phyloP scores from a whole-genome alignment of 2,888 invertebrate species.

The Drosophila subquinaria region DNA sequence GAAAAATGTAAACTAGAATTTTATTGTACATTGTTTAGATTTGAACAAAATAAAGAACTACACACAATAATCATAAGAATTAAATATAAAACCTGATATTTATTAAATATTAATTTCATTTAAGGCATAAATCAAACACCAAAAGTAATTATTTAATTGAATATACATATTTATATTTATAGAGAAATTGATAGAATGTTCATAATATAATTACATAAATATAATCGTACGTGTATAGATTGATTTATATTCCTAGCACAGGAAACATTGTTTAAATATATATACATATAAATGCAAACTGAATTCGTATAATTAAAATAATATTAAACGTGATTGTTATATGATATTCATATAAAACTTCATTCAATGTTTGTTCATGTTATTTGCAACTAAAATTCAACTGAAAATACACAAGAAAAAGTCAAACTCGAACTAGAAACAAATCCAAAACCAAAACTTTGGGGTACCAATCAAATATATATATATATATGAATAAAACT shows the following conservation, averaged over 20 bases:
- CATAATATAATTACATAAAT: slow-evolving; percentile 48
- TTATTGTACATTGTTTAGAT: slow-evolving; percentile 27
- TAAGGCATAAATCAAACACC: slow-evolving; percentile 73
- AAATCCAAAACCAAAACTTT: slow-evolving; percentile 43
- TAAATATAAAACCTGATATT: slow-evolving; percentile 14
- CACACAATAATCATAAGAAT: neutral
- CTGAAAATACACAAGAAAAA: slow-evolving; percentile 44
- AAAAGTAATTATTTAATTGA: slow-evolving; percentile 49
- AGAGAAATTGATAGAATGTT: slow-evolving; percentile 54
- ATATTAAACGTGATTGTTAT: slow-evolving; percentile 74
- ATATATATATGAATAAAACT: slow-evolving; percentile 67
- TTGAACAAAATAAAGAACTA: slow-evolving; percentile 1
- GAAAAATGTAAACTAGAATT: slow-evolving; percentile 12
- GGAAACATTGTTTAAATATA: slow-evolving; percentile 58
- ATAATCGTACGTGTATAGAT: slow-evolving; percentile 40
- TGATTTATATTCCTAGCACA: slow-evolving; percentile 50
- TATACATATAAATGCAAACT: slow-evolving; percentile 38
- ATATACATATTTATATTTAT: slow-evolving; percentile 30
- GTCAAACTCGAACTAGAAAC: slow-evolving; percentile 29
- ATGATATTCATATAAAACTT: slow-evolving; percentile 82
- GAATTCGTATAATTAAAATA: slow-evolving; percentile 44
- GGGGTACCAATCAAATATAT: slow-evolving; percentile 77
- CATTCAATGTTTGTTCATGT: slow-evolving; percentile 79
- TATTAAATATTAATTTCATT: slow-evolving; percentile 51
- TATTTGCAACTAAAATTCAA: slow-evolving; percentile 72